Evolutionary conservation across 2,113 vertebrate species (phyloP).

Genomic region (Montifringilla adamsi): DNA sequence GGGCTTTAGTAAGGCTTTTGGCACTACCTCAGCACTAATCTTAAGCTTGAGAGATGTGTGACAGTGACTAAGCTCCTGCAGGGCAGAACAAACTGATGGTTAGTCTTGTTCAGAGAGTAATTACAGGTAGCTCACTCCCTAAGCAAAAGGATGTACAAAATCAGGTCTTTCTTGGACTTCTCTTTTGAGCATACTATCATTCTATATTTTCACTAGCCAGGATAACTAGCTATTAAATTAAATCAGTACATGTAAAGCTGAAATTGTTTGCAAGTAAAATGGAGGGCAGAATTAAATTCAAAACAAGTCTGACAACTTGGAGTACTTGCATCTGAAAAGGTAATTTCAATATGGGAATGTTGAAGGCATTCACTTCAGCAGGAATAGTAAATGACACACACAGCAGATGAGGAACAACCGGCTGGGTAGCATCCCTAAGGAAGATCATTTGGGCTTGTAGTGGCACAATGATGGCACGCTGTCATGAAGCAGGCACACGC

Average conservation of each 20-base stretch:
- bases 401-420: neutral
- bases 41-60: neutral
- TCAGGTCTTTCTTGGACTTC: neutral
- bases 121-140: neutral
- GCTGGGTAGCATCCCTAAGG: neutral
- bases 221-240: neutral
- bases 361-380: neutral
- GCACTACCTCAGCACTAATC: neutral
- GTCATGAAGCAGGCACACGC: rapidly evolving
- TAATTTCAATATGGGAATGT: neutral
- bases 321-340: neutral
- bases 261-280: neutral
- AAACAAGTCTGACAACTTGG: neutral
- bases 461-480: neutral
- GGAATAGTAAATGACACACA: neutral
- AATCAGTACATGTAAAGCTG: neutral
- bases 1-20: neutral
- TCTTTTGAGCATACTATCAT: neutral
- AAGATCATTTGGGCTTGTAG: neutral
- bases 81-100: neutral
- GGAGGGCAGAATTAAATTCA: neutral
- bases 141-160: neutral
- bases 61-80: neutral
- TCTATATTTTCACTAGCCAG: neutral
- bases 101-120: neutral